phyloP scores from a whole-genome alignment of 2,113 vertebrate species.

The Nestor notabilis region DNA sequence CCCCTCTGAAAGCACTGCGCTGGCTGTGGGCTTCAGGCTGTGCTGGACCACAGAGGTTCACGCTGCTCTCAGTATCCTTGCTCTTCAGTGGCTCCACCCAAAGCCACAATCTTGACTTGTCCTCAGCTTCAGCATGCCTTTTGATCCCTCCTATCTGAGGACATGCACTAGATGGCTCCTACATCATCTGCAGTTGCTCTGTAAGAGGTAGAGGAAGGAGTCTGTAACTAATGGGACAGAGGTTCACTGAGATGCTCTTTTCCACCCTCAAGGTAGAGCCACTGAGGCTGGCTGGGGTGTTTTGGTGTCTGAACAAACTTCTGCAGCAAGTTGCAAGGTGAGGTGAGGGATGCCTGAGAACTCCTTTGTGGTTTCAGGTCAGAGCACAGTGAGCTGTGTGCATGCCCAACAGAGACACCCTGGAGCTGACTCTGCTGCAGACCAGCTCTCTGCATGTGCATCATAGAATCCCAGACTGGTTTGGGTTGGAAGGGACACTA shows the following conservation, averaged over 20 bases:
- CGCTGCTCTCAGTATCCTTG: neutral
- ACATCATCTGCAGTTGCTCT: neutral
- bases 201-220: neutral
- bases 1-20: neutral
- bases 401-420: neutral
- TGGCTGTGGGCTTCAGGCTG: neutral
- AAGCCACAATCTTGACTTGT: neutral
- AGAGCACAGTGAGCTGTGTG: accelerated
- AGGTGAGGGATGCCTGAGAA: neutral
- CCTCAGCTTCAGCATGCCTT: neutral
- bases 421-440: neutral
- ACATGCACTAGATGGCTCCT: neutral
- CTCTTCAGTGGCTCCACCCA: neutral
- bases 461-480: neutral
- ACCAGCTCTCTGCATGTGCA: neutral
- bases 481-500: neutral
- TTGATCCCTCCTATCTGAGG: neutral
- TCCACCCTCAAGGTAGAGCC: neutral
- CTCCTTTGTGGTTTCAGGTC: neutral
- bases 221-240: neutral
- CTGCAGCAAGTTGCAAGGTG: neutral
- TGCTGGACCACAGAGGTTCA: neutral
- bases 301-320: neutral
- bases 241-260: neutral
- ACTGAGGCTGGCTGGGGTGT: neutral